phyloP scores from a whole-genome alignment of 2,888 invertebrate species.

The Cephonodes hylas region DNA sequence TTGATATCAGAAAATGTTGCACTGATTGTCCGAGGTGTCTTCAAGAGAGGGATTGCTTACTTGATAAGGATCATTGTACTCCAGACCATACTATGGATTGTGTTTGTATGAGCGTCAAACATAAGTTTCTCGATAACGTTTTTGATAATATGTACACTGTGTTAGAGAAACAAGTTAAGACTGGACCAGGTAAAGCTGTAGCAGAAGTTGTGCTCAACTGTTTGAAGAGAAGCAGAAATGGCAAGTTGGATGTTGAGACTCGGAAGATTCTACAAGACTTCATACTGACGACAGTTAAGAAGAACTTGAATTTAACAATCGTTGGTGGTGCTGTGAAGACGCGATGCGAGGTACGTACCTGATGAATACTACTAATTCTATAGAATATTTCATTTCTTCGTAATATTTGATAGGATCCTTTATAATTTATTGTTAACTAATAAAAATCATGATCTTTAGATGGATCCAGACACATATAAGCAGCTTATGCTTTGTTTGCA shows the following conservation, averaged over 20 bases:
- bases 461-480: slow-evolving; percentile 63
- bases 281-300: slow-evolving; percentile 56
- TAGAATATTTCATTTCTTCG: too few relatives aligned
- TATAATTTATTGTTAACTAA: too few relatives aligned
- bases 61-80: slow-evolving; percentile 43
- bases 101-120: slow-evolving; percentile 59
- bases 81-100: slow-evolving; percentile 51
- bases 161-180: slow-evolving; percentile 52
- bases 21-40: slow-evolving; percentile 64
- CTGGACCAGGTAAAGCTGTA: slow-evolving; percentile 52
- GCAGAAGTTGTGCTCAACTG: slow-evolving; percentile 54
- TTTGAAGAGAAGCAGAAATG: slow-evolving; percentile 60
- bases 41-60: slow-evolving; percentile 48
- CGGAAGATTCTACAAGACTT: slow-evolving; percentile 59
- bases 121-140: slow-evolving; percentile 66
- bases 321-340: slow-evolving; percentile 74
- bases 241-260: slow-evolving; percentile 58
- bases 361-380: too few relatives aligned
- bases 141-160: slow-evolving; percentile 73
- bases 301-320: slow-evolving; percentile 67
- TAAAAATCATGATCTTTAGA: too few relatives aligned
- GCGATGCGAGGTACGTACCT: slow-evolving; percentile 67
- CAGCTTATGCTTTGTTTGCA: slow-evolving; percentile 66
- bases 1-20: slow-evolving; percentile 54
- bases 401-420: too few relatives aligned